A percentile compares a stretch with the other conserved stretches of the same genome.
Evolutionary conservation across 1,140 invertebrate genomes (phyloP).

Genomic region (Solenopsis invicta): DNA sequence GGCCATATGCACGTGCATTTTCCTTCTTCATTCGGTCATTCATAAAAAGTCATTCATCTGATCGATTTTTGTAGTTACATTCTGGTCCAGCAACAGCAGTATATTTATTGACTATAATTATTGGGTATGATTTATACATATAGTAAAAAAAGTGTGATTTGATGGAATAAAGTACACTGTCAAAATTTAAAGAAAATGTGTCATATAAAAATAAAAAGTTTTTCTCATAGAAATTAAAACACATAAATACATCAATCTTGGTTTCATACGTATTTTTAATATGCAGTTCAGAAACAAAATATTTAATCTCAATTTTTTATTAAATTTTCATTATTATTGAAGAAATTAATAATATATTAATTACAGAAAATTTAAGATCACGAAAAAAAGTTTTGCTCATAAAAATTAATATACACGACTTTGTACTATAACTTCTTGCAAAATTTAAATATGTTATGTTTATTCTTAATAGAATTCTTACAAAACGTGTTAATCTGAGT

Average conservation of each 20-base stretch:
- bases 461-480: not conserved
- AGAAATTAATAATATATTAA: not conserved
- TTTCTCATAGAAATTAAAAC: not conserved
- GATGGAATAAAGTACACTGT: not conserved
- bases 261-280: not conserved
- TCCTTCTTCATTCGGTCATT: slow-evolving; percentile 80
- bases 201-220: not conserved
- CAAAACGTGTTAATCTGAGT: no score
- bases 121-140: not conserved
- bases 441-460: not conserved
- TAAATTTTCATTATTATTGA: not conserved
- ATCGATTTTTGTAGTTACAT: slow-evolving; percentile 7
- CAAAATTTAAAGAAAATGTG: not conserved
- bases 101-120: no score
- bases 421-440: not conserved
- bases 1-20: slow-evolving; percentile 78
- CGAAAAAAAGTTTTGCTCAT: not conserved
- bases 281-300: not conserved
- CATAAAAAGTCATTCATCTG: slow-evolving; percentile 80
- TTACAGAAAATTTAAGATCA: not conserved
- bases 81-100: not conserved
- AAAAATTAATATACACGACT: not conserved
- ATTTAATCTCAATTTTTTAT: not conserved
- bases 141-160: not conserved
- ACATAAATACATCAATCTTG: not conserved